Evolutionary conservation across 1,140 invertebrate species (phyloP).

Genomic region (Calosoma granatense): DNA sequence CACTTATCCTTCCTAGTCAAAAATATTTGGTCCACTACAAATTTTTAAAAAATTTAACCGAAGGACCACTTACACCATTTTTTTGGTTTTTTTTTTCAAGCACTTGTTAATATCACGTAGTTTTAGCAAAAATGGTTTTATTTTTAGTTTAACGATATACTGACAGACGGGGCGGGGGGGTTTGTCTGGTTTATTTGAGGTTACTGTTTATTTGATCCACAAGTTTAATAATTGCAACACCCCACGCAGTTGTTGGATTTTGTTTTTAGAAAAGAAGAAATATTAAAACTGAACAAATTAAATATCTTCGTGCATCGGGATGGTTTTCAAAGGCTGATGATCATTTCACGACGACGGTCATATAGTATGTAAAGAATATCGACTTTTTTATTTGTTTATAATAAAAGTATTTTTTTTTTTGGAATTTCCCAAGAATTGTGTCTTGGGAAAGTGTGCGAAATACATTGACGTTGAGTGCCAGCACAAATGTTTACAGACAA

Average conservation of each 20-base stretch:
- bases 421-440: neutral
- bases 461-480: conserved; percentile 11
- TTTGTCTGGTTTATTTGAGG: too few species aligned
- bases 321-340: neutral
- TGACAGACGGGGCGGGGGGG: too few species aligned
- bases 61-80: neutral
- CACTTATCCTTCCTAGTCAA: conserved; percentile 12
- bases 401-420: conserved; percentile 10
- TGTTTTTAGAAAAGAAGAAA: too few species aligned
- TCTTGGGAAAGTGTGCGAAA: conserved; percentile 8
- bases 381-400: conserved; percentile 1
- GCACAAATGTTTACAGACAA: neutral
- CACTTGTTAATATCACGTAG: conserved; percentile 18
- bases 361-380: conserved; percentile 2
- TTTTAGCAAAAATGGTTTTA: conserved; percentile 9
- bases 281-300: too few species aligned
- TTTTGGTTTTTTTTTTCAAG: conserved; percentile 14
- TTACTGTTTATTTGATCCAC: too few species aligned
- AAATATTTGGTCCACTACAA: conserved; percentile 18
- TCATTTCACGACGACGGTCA: neutral
- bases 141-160: too few species aligned
- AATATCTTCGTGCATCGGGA: neutral
- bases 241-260: too few species aligned
- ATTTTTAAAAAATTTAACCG: conserved; percentile 13
- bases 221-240: too few species aligned